Evolutionary conservation across 2,113 vertebrate species (phyloP).

Genomic region (Chionis minor): DNA sequence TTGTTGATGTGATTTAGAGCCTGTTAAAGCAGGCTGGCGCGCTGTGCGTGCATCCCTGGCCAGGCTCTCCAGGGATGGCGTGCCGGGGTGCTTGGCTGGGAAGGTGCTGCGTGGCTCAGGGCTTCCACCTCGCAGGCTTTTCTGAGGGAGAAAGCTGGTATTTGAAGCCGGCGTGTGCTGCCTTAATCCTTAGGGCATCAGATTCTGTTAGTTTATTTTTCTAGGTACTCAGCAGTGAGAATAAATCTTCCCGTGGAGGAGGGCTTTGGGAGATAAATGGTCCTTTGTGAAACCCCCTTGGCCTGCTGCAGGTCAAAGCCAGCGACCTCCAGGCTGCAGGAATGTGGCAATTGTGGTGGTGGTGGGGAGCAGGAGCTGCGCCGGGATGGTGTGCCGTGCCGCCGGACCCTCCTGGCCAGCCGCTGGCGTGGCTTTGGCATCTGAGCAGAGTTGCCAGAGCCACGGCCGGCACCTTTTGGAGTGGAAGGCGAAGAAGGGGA

Average conservation of each 20-base stretch:
- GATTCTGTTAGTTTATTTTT: background rate
- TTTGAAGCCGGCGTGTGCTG: rapidly evolving
- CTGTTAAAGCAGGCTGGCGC: background rate
- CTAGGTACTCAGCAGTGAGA: background rate
- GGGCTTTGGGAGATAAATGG: background rate
- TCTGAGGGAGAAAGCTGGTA: background rate
- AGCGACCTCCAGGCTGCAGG: no score
- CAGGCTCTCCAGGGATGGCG: background rate
- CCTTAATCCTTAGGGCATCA: background rate
- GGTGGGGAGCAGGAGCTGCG: background rate
- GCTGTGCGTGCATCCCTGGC: background rate
- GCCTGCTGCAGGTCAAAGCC: background rate
- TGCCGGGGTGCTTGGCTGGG: rapidly evolving
- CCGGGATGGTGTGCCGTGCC: background rate
- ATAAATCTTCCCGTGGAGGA: background rate
- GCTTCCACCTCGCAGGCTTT: background rate
- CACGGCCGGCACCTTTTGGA: rapidly evolving
- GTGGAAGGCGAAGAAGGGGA: no score
- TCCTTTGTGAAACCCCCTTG: background rate
- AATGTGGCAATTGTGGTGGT: no score
- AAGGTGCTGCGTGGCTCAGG: rapidly evolving
- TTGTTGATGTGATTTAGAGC: background rate
- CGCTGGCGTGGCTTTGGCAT: background rate
- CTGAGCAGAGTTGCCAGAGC: background rate
- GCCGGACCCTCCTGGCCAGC: rapidly evolving